phyloP scores from a whole-genome alignment of 2,797 vertebrate species.

The Hoplostethus atlanticus region DNA sequence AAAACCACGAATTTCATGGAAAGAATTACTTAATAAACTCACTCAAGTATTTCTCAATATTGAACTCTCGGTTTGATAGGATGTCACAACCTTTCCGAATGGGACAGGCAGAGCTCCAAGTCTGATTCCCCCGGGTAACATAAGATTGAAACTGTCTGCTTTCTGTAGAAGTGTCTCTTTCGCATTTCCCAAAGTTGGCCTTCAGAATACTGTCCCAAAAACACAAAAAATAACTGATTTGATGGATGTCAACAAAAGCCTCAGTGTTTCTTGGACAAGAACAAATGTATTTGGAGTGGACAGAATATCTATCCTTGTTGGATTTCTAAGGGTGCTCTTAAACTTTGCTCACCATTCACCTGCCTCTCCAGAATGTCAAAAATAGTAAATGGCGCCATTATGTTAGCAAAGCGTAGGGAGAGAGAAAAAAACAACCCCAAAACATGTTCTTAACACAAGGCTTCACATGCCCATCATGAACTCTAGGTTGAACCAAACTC shows the following conservation, averaged over 20 bases:
- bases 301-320: no score
- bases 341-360: neutral
- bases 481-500: neutral
- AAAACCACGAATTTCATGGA: neutral
- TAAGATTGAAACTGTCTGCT: neutral
- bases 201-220: no score
- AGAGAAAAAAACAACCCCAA: neutral
- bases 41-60: conserved; percentile 51
- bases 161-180: no score
- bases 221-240: no score
- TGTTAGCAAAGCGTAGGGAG: neutral
- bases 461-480: conserved; percentile 2
- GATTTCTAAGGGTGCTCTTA: neutral
- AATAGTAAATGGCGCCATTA: no score
- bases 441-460: neutral
- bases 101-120: conserved; percentile 21
- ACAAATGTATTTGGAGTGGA: neutral
- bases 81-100: conserved; percentile 16
- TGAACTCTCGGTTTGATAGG: conserved; percentile 14
- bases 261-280: neutral
- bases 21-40: no score
- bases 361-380: neutral
- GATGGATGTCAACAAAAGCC: neutral
- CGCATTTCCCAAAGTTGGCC: no score
- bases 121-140: neutral